phyloP scores from a whole-genome alignment of 2,113 vertebrate genomes.

The Erythrolamprus reginae region DNA sequence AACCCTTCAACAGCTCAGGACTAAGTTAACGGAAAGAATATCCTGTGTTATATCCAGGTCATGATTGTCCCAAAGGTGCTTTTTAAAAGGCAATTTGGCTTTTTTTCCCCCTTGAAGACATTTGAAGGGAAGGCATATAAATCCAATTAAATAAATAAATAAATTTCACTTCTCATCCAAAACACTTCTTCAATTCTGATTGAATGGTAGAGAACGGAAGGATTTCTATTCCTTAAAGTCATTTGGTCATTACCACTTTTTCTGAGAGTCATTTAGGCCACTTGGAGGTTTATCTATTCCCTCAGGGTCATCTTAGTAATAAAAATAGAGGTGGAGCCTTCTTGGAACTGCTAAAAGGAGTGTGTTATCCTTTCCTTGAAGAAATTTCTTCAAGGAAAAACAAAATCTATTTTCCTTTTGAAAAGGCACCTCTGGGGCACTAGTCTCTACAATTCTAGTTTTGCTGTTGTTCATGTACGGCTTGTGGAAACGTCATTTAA shows the following conservation, averaged over 20 bases:
- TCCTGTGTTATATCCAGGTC: too few relatives aligned
- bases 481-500: background rate
- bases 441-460: background rate
- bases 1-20: background rate
- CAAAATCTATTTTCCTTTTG: background rate
- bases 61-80: background rate
- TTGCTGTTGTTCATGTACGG: background rate
- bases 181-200: background rate
- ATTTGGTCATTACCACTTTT: background rate
- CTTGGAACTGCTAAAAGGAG: background rate
- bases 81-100: background rate
- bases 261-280: background rate
- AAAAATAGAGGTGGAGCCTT: background rate
- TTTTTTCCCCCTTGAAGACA: background rate
- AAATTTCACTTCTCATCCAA: background rate
- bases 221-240: background rate
- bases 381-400: background rate
- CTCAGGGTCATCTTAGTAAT: background rate
- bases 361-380: background rate
- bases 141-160: too few relatives aligned
- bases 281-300: background rate
- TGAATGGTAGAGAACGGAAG: background rate
- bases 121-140: too few relatives aligned
- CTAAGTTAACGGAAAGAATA: too few relatives aligned
- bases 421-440: background rate